Evolutionary conservation across 2,113 vertebrate genomes (phyloP).

Genomic region (Tretioscincus oriximinensis): DNA sequence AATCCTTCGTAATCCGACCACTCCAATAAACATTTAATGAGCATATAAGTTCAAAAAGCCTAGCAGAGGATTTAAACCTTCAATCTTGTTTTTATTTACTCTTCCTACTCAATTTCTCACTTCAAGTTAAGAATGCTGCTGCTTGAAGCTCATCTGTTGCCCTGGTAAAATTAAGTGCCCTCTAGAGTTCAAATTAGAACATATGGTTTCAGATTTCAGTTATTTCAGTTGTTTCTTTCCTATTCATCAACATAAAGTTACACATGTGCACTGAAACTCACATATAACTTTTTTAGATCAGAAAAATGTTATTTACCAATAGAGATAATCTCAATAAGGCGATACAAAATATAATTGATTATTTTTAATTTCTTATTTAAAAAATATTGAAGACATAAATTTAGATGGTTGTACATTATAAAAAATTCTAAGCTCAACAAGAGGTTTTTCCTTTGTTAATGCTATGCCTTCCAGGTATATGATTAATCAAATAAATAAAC

Average conservation of each 20-base stretch:
- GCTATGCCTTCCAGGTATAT: too few relatives aligned
- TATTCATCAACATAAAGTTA: slow-evolving; percentile 2
- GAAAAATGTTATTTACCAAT: background rate
- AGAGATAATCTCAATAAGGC: background rate
- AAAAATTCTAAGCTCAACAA: background rate
- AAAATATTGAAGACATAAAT: background rate
- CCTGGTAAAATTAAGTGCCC: slow-evolving; percentile 77
- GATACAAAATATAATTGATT: background rate
- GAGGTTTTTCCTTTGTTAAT: too few relatives aligned
- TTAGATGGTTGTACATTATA: background rate
- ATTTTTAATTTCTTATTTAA: background rate
- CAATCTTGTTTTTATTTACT: slow-evolving; percentile 89
- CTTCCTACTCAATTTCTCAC: slow-evolving; percentile 85
- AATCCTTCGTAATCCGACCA: slow-evolving; percentile 86
- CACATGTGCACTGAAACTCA: background rate
- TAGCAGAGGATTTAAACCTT: slow-evolving; percentile 86
- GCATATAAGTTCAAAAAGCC: slow-evolving; percentile 85
- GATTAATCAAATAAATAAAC: too few relatives aligned
- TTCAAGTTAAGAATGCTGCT: slow-evolving; percentile 78
- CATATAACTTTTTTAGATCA: slow-evolving; percentile 6
- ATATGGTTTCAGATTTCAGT: slow-evolving; percentile 63
- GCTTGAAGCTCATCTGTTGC: slow-evolving; percentile 77
- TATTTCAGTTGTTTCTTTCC: slow-evolving; percentile 33
- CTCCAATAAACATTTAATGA: slow-evolving; percentile 97
- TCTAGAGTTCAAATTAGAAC: slow-evolving; percentile 69